phyloP scores from a whole-genome alignment of 2,888 invertebrate genomes.

The Oscheius myriophilus region DNA sequence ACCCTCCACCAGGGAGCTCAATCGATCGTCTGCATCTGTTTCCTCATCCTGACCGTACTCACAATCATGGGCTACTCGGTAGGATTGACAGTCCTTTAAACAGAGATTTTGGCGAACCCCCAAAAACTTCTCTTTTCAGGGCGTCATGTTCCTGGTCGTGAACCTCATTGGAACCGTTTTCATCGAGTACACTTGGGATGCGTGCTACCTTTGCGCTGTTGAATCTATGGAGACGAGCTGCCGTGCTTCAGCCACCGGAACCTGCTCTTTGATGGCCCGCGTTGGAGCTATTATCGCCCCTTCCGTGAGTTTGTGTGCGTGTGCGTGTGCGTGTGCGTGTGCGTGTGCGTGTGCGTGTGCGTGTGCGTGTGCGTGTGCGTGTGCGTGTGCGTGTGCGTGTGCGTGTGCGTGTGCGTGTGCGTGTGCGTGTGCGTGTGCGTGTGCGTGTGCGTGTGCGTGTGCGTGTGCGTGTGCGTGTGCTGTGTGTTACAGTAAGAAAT shows the following conservation, averaged over 20 bases:
- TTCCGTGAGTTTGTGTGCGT: slow-evolving; percentile 36
- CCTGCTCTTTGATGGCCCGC: slow-evolving; percentile 65
- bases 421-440: background rate
- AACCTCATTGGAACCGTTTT: slow-evolving; percentile 67
- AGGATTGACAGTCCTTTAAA: slow-evolving; percentile 23
- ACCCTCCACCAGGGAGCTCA: slow-evolving; percentile 67
- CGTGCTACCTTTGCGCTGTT: slow-evolving; percentile 67
- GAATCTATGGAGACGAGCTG: slow-evolving; percentile 65
- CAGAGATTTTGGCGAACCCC: too few species aligned
- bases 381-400: slow-evolving; percentile 33
- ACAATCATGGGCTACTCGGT: slow-evolving; percentile 55
- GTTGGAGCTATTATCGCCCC: slow-evolving; percentile 67
- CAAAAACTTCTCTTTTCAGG: too few species aligned
- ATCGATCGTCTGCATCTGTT: slow-evolving; percentile 63
- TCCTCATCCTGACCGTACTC: slow-evolving; percentile 60
- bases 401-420: slow-evolving; percentile 28
- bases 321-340: too few species aligned
- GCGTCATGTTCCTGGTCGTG: slow-evolving; percentile 61
- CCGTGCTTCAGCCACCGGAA: slow-evolving; percentile 63
- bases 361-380: background rate
- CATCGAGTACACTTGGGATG: slow-evolving; percentile 70
- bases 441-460: slow-evolving; percentile 33
- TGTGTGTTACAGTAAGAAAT: background rate
- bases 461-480: too few species aligned
- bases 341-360: slow-evolving; percentile 27